Evolutionary conservation across 2,113 vertebrate genomes (phyloP).

Genomic region (Crotalus tigris): DNA sequence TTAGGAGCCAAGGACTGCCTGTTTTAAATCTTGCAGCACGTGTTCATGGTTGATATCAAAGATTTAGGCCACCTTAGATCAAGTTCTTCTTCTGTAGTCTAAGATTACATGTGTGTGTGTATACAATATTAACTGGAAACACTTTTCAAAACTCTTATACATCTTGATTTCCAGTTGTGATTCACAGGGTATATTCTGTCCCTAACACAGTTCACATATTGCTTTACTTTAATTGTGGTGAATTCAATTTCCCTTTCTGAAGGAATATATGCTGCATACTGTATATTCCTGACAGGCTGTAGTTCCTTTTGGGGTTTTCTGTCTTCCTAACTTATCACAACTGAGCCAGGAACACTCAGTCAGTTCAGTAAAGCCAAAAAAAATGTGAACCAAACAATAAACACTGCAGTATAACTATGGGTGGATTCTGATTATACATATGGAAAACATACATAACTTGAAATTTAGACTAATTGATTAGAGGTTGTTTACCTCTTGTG

Average conservation of each 20-base stretch:
- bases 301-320: conserved; percentile 23
- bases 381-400: conserved; percentile 47
- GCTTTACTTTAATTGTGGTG: conserved; percentile 7
- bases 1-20: conserved; percentile 40
- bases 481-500: neutral
- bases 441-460: conserved; percentile 55
- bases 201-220: neutral
- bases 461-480: conserved; percentile 29
- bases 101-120: neutral
- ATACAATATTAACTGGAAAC: neutral
- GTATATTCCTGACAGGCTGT: conserved; percentile 41
- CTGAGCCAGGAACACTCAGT: conserved; percentile 18
- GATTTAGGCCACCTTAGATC: conserved; percentile 41
- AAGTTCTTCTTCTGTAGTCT: conserved; percentile 39
- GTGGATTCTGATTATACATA: conserved; percentile 13
- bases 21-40: conserved; percentile 40
- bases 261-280: neutral
- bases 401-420: neutral
- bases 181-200: conserved; percentile 28
- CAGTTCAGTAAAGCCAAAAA: conserved; percentile 32
- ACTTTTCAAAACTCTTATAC: neutral
- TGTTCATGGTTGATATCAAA: conserved; percentile 61
- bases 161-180: conserved; percentile 13
- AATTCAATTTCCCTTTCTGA: conserved; percentile 34
- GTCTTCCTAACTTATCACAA: conserved; percentile 13